phyloP scores from a whole-genome alignment of 2,797 vertebrate genomes.

The Trachurus trachurus region DNA sequence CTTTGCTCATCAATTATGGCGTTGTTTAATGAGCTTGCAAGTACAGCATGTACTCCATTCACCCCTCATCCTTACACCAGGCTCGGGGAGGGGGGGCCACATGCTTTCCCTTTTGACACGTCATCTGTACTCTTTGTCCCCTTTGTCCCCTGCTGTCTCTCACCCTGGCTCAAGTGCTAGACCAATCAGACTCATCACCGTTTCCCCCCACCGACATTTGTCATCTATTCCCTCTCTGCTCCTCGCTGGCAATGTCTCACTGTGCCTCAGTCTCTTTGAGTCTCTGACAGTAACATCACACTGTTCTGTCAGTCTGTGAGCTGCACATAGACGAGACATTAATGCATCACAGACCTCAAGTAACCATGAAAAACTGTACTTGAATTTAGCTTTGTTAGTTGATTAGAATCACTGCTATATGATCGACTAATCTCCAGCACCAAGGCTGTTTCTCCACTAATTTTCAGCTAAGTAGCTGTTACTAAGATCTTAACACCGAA shows the following conservation, averaged over 20 bases:
- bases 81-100: not conserved
- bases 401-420: not conserved
- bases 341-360: slow-evolving; percentile 8
- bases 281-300: slow-evolving; percentile 26
- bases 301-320: not conserved
- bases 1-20: slow-evolving; percentile 60
- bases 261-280: slow-evolving; percentile 19
- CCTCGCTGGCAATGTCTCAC: slow-evolving; percentile 35
- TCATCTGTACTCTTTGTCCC: slow-evolving; percentile 53
- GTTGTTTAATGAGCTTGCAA: slow-evolving; percentile 71
- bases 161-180: not conserved
- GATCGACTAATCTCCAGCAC: not conserved
- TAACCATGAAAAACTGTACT: slow-evolving; percentile 1
- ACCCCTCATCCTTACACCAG: slow-evolving; percentile 45
- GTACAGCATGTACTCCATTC: slow-evolving; percentile 45
- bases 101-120: slow-evolving; percentile 31
- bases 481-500: not conserved
- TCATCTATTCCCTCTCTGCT: slow-evolving; percentile 46
- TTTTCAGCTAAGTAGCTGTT: not conserved
- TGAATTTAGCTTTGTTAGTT: not conserved
- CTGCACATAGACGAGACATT: not conserved
- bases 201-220: slow-evolving; percentile 37
- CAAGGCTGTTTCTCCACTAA: slow-evolving; percentile 1
- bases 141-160: slow-evolving; percentile 49
- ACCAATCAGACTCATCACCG: slow-evolving; percentile 31